Evolutionary conservation across 2,888 invertebrate genomes (phyloP), one percentile per base, ranked within the genome.

Genomic region (Tetrapedia diversipes): DNA sequence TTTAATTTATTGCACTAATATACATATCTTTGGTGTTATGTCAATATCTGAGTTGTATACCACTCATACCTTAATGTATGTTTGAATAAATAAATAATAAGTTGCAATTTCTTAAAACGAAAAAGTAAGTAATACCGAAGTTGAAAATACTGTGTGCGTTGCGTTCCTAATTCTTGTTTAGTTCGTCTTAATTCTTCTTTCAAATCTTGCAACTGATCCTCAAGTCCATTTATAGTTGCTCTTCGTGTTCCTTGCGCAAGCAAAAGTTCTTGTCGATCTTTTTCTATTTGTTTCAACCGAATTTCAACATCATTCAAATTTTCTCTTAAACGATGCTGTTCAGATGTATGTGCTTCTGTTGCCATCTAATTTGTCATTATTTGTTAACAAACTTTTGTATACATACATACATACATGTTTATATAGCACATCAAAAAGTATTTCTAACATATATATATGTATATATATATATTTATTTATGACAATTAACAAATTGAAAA

Each of bases 91-190:
- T n/a, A n/a, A n/a, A n/a, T n/a, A n/a, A n/a, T n/a, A n/a, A n/a
- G n/a, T n/a, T n/a, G n/a, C n/a, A 16, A 34, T 19, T 16, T 19
- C 10, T 24, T 10, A 22, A 45, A 60, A 32, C 10, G 10, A 14
- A 14, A 41, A 32, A 29, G n/a, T 4, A 59, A 37, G 4, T 56
- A 61, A 54, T 86, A 95, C 95, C 94, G 94, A 22, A 95, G 88
- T 88, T 95, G 95, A 56, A 90, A 92, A 73, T 94, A 94, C 68
- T 93, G 92, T 0, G 93, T 92, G 47, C 93, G 92, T 49, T 94
- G 92, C 37, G 93, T 92, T 24, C 92, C 91, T 14, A 94, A 91
- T 68, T 95, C 95, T 22, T 91, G 90, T 74, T 94, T 93, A 0
- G 93, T 89, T 29, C 90, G 89, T 22, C 90, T 89, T 0, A 94